Base-by-base conservation (phyloP, 2,888 invertebrate species). In the Heteropelma amictum region DNA sequence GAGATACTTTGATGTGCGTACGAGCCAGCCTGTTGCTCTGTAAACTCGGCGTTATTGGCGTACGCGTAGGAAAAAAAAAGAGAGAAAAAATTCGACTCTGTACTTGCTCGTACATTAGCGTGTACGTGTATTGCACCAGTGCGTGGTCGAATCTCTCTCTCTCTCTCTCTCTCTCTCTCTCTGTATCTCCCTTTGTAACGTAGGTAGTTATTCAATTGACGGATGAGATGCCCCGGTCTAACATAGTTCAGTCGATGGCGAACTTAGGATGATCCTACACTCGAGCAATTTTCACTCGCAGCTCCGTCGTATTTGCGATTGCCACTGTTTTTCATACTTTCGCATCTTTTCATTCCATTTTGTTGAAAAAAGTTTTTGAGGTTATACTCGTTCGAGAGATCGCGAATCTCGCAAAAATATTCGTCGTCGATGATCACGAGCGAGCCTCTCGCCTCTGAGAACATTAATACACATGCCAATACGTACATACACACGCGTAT, bases 201-300 rank as follows among this genome's bases (percentile, higher is more conserved):
- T 82, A 85, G 85, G 85, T 86, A 86, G 82, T 88, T 88, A 88
- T 88, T 79, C 86, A 88, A 88, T 88, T 88, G 86, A 87, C 84
- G 77, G 85, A n/a, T n/a, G n/a, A 83, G 68, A 72, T 75, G 84
- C 84, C 83, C 85, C 65, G 40, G 84, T 83, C 85, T 86, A 87
- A 86, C 85, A 86, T 87, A 86, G 86, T 86, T 87, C 87, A 86
- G 87, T 87, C 86, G 83, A 81, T 81, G 84, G 81, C 84, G 82
- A 84, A 82, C 86, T 85, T 79, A 82, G 85, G 82, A 85, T 83
- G 84, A 85, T 86, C 83, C 78, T 79, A 79, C n/a, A n/a, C 81
- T 82, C 79, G 80, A 77, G 67, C 23, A 58, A 60, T 64, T 33
- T 65, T 67, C 68, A 45, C 42, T 53, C 61, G 49, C 47, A 65